Evolutionary conservation across 2,888 invertebrate genomes (phyloP).

Genomic region (Muschampia plurimacula): DNA sequence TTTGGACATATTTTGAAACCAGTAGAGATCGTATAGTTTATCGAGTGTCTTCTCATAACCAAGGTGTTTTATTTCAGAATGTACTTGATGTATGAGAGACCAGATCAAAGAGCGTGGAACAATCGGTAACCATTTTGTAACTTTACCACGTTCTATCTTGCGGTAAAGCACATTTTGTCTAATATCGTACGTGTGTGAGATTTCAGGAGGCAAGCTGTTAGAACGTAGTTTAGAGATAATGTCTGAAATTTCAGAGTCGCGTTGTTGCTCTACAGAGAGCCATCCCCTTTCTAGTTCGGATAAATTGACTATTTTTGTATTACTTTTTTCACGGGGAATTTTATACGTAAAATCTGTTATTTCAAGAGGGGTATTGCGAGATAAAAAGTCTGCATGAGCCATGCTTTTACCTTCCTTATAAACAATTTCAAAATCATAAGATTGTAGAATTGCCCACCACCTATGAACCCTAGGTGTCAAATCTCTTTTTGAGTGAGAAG

Average conservation of each 20-base stretch:
- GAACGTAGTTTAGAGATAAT: neutral
- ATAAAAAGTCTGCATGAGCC: slow-evolving; percentile 43
- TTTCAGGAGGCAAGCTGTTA: neutral
- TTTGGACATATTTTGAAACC: slow-evolving; percentile 1
- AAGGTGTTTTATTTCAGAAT: slow-evolving; percentile 8
- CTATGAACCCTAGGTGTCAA: slow-evolving; percentile 49
- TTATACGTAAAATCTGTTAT: too few species aligned
- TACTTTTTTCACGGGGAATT: too few species aligned
- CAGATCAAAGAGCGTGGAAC: neutral
- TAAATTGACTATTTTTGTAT: neutral
- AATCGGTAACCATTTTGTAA: slow-evolving; percentile 2
- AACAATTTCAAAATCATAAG: slow-evolving; percentile 45
- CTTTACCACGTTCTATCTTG: neutral
- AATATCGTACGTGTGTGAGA: neutral
- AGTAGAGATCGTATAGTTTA: slow-evolving; percentile 8
- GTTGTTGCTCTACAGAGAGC: neutral
- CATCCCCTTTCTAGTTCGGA: neutral
- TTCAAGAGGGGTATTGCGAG: slow-evolving; percentile 9
- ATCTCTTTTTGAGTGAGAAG: slow-evolving; percentile 49
- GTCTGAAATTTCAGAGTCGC: neutral
- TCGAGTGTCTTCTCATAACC: slow-evolving; percentile 21
- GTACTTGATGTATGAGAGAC: slow-evolving; percentile 3
- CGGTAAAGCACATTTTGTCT: neutral
- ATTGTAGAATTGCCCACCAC: slow-evolving; percentile 52
- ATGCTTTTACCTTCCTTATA: slow-evolving; percentile 40